A percentile compares a stretch with the other conserved stretches of the same genome.
phyloP scores from a whole-genome alignment of 2,888 invertebrate genomes.

The Pelosia muscerda region DNA sequence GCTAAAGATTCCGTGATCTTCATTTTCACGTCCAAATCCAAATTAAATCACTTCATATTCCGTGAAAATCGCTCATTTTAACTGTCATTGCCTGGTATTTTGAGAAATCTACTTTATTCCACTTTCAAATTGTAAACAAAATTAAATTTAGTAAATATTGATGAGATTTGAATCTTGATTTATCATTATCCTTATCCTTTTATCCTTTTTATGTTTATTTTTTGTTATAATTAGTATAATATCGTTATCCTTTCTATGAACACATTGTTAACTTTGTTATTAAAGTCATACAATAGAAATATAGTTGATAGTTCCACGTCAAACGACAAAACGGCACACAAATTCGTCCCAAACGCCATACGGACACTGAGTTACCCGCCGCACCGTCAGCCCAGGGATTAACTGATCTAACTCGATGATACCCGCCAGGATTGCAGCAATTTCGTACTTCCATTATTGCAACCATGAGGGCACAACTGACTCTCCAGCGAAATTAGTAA shows the following conservation, averaged over 20 bases:
- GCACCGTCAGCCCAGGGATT: conserved; percentile 62
- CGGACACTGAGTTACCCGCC: conserved; percentile 58
- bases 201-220: no score
- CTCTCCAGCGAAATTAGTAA: conserved; percentile 77
- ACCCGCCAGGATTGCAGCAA: conserved; percentile 78
- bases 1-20: conserved; percentile 71
- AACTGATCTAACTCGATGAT: conserved; percentile 77
- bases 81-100: conserved; percentile 11
- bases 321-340: conserved; percentile 51
- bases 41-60: conserved; percentile 32
- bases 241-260: not conserved
- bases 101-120: not conserved
- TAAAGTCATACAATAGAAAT: not conserved
- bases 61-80: conserved; percentile 22
- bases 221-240: not conserved
- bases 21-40: conserved; percentile 57
- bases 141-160: not conserved
- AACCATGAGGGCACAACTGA: conserved; percentile 75
- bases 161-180: no score
- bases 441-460: conserved; percentile 76
- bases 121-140: not conserved
- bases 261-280: not conserved
- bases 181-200: not conserved
- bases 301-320: conserved; percentile 4
- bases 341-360: conserved; percentile 62